Conservation (phyloP, 2,113 vertebrate species). For the Engraulis encrasicolus region DNA sequence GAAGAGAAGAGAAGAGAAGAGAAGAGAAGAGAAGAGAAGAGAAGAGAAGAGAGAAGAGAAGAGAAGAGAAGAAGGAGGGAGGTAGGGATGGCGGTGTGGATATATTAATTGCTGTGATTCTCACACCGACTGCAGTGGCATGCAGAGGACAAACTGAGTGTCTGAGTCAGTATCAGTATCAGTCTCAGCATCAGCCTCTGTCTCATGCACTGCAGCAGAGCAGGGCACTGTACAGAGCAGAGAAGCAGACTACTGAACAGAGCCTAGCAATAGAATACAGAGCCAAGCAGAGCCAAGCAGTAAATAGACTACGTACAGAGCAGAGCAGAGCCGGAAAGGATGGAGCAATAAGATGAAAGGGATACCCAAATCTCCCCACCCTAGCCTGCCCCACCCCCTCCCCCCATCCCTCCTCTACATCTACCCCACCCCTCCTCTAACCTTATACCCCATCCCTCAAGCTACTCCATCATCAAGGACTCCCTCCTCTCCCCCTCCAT, state of each 20-base stretch:
- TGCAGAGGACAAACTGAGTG: constrained; percentile 42
- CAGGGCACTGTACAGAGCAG: constrained; percentile 26
- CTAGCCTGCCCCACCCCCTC: not conserved
- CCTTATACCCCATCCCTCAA: not conserved
- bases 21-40: not conserved
- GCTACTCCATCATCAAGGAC: not conserved
- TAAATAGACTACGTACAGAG: no score
- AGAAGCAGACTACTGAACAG: not conserved
- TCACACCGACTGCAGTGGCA: constrained; percentile 53
- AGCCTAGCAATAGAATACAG: not conserved
- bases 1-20: no score
- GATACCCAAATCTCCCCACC: not conserved
- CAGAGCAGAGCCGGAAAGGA: not conserved
- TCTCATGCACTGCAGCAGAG: constrained; percentile 53
- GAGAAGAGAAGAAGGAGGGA: not conserved
- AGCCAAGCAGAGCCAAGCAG: no score
- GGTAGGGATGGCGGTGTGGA: no score
- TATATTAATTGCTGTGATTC: constrained; percentile 37
- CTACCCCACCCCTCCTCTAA: no score
- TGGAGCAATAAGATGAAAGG: not conserved
- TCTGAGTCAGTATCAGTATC: no score
- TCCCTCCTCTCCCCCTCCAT: not conserved
- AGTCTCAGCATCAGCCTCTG: not conserved
- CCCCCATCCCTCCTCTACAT: no score
- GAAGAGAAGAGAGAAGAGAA: constrained; percentile 33